Evolutionary conservation across 2,797 vertebrate species (phyloP).

Genomic region (Sparidentex hasta): DNA sequence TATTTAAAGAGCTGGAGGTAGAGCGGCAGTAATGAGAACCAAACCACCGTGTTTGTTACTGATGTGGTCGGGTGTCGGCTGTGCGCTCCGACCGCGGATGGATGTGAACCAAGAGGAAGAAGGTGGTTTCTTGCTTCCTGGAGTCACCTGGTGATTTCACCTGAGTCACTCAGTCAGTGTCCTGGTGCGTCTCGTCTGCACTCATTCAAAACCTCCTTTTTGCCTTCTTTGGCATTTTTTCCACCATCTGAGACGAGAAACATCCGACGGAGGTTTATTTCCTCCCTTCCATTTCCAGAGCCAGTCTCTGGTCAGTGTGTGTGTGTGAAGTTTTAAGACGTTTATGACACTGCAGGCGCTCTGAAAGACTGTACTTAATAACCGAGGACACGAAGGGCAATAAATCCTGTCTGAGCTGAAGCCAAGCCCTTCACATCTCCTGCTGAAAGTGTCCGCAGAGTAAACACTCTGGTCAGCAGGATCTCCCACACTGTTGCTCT

Average conservation of each 20-base stretch:
- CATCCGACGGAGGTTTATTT: conserved; percentile 71
- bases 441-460: conserved; percentile 78
- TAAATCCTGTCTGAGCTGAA: conserved; percentile 81
- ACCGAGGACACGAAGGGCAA: conserved; percentile 74
- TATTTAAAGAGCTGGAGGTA: conserved; percentile 83
- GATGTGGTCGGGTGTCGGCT: conserved; percentile 77
- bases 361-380: conserved; percentile 80
- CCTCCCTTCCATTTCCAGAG: conserved; percentile 45
- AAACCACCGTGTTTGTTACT: conserved; percentile 81
- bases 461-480: conserved; percentile 84
- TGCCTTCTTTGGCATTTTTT: conserved; percentile 15
- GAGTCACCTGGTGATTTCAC: conserved; percentile 49
- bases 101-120: conserved; percentile 50
- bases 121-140: conserved; percentile 54
- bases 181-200: conserved; percentile 34
- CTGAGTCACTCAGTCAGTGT: conserved; percentile 54
- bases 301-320: conserved; percentile 49
- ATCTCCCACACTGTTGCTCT: conserved; percentile 77
- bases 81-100: conserved; percentile 69
- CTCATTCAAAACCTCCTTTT: conserved; percentile 28
- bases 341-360: conserved; percentile 73
- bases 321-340: conserved; percentile 71
- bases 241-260: conserved; percentile 50
- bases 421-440: conserved; percentile 77
- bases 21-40: conserved; percentile 79